Conservation (phyloP, 2,888 invertebrate species). For the Pandemis cinnamomeana region DNA sequence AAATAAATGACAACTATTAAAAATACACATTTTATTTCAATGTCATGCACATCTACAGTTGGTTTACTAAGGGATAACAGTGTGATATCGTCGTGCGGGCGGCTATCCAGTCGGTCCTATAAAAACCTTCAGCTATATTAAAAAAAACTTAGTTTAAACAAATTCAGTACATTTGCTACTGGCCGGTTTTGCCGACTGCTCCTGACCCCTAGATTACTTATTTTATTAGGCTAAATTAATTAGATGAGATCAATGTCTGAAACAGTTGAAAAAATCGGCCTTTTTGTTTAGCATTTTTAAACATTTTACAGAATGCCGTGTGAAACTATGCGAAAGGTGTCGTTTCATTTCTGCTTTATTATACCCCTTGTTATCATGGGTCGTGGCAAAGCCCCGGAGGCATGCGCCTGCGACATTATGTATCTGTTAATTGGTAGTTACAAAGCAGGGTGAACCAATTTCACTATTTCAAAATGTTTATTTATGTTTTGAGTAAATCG, state of each 20-base stretch:
- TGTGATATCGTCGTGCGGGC: constrained; percentile 71
- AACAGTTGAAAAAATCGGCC: constrained; percentile 9
- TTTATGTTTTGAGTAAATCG: too few relatives aligned
- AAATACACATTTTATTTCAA: constrained; percentile 81
- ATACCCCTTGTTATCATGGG: too few relatives aligned
- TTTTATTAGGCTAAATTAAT: constrained; percentile 13
- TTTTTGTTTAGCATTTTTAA: background rate
- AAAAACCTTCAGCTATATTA: constrained; percentile 32
- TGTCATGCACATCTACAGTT: constrained; percentile 81
- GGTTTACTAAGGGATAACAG: constrained; percentile 72
- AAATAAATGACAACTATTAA: constrained; percentile 62
- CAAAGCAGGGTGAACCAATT: too few relatives aligned
- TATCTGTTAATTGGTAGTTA: too few relatives aligned
- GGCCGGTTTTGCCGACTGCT: background rate
- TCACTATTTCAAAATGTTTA: too few relatives aligned
- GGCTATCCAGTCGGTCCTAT: constrained; percentile 56
- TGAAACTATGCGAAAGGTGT: background rate
- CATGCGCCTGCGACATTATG: too few relatives aligned
- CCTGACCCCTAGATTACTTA: constrained; percentile 15
- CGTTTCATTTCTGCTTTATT: background rate
- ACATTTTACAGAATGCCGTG: background rate
- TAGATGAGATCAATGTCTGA: constrained; percentile 16
- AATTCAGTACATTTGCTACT: constrained; percentile 7
- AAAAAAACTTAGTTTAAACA: constrained; percentile 22
- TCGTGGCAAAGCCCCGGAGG: too few relatives aligned